Percentiles rank a stretch among this genome's conserved stretches.
These are phyloP conservation scores for Spodoptera picta DNA, from an alignment of 2,888 invertebrate species.

Conservation along the genomic window DNA sequence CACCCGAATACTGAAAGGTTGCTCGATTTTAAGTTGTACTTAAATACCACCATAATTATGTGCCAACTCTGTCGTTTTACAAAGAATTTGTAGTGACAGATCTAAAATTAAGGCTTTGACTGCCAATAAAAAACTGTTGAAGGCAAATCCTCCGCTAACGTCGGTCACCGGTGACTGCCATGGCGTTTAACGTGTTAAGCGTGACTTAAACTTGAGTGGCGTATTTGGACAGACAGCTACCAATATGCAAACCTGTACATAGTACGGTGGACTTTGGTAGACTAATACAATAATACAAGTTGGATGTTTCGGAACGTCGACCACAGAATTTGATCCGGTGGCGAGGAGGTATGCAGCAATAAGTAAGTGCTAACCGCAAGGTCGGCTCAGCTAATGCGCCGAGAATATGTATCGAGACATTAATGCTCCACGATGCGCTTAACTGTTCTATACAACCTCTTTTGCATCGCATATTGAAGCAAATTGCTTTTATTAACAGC, in stretches of 20 bases:
- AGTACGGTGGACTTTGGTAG: background rate
- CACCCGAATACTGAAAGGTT: too few relatives aligned
- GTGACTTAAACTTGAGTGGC: too few relatives aligned
- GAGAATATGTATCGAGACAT: slow-evolving; percentile 72
- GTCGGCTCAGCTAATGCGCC: slow-evolving; percentile 60
- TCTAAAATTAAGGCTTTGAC: too few relatives aligned
- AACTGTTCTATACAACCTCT: slow-evolving; percentile 4
- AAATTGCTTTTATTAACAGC: slow-evolving; percentile 14
- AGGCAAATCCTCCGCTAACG: too few relatives aligned
- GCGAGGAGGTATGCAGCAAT: slow-evolving; percentile 22
- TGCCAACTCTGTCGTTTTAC: too few relatives aligned
- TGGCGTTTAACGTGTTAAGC: too few relatives aligned
- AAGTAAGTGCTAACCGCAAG: slow-evolving; percentile 48
- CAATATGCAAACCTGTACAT: background rate
- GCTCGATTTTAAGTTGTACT: too few relatives aligned
- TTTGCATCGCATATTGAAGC: slow-evolving; percentile 30
- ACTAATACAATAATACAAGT: slow-evolving; percentile 16
- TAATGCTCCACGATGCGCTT: slow-evolving; percentile 54
- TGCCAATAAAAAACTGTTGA: too few relatives aligned
- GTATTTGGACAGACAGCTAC: background rate
- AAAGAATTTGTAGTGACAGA: too few relatives aligned
- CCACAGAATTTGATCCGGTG: slow-evolving; percentile 30
- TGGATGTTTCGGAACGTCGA: slow-evolving; percentile 25
- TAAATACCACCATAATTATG: too few relatives aligned
- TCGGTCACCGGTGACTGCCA: too few relatives aligned